Evolutionary conservation across 2,888 invertebrate genomes (phyloP), one percentile per base, ranked within the genome.

Genomic region (Scaptomyza flava): DNA sequence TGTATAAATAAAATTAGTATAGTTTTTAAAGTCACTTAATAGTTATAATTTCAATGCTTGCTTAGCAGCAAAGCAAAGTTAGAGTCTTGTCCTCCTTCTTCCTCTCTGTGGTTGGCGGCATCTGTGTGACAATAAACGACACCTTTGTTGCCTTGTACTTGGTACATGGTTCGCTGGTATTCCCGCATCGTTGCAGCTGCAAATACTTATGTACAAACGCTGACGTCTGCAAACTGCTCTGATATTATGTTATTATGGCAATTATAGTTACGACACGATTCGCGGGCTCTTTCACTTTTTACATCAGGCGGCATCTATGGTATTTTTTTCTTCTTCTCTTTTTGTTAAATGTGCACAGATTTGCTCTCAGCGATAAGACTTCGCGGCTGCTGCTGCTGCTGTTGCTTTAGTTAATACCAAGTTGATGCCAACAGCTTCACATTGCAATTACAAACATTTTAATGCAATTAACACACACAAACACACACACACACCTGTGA

Each of bases 391-490:
- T 47, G 31, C 12, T 17, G 33, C 0, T 7, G 47, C 11, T 31
- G 46, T 0, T 47, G 31, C 12, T 31, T 30, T n/a, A 17, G 47
- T 47, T 47, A 50, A 65, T 11, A 45, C 65, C 34, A 43, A 43
- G 33, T 41, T 51, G 68, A 67, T 53, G 52, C 41, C 41, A 41
- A 4, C 50, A 43, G 78, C 41, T 41, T 17, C 59, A 74, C 88
- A 70, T 74, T 72, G 83, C 89, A 89, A 87, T 91, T 90, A 85
- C 83, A 89, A 86, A 87, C 84, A 91, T 90, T 90, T 90, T 90
- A 90, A 90, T 91, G 90, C 91, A 90, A 91, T 90, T 90, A 90
- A 89, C 90, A 89, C 90, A 90, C 90, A 90, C 89, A 89, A 66
- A 57, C 17, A 17, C 56, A 64, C 77, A 66, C 68, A 72, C 61